phyloP scores from a whole-genome alignment of 2,113 vertebrate species.

The Sporophila hypoxantha region DNA sequence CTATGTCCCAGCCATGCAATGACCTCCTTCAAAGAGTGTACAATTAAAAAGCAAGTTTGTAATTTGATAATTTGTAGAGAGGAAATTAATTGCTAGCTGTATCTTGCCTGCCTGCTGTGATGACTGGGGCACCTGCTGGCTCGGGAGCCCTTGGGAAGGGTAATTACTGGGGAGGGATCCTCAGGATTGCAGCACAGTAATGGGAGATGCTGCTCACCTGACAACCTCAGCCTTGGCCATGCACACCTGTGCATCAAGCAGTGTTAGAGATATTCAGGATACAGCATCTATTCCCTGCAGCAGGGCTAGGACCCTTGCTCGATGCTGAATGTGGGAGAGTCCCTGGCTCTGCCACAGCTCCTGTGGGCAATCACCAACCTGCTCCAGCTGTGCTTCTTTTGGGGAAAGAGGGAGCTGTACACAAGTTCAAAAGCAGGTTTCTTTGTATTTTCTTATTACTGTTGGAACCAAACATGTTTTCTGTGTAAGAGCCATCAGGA shows the following conservation, averaged over 20 bases:
- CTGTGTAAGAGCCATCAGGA: background rate
- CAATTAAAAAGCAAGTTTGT: constrained; percentile 11
- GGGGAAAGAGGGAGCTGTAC: background rate
- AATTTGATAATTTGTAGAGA: constrained; percentile 7
- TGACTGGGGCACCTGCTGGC: background rate
- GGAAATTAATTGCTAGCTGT: background rate
- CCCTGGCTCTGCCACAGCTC: background rate
- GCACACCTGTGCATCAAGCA: rapidly evolving
- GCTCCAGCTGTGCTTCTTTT: background rate
- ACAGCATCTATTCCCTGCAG: background rate
- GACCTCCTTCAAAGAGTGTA: background rate
- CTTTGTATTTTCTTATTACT: background rate
- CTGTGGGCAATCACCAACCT: background rate
- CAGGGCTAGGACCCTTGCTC: background rate
- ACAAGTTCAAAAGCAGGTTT: background rate
- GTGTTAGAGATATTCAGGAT: background rate
- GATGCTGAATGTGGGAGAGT: background rate
- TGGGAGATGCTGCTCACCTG: background rate
- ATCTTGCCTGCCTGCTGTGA: background rate
- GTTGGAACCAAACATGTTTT: background rate
- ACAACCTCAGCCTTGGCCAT: background rate
- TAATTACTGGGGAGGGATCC: background rate
- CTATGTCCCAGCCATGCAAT: background rate
- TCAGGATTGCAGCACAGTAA: background rate
- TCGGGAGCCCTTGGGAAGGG: background rate